phyloP scores from a whole-genome alignment of 2,888 invertebrate genomes.

The Arge pagana region DNA sequence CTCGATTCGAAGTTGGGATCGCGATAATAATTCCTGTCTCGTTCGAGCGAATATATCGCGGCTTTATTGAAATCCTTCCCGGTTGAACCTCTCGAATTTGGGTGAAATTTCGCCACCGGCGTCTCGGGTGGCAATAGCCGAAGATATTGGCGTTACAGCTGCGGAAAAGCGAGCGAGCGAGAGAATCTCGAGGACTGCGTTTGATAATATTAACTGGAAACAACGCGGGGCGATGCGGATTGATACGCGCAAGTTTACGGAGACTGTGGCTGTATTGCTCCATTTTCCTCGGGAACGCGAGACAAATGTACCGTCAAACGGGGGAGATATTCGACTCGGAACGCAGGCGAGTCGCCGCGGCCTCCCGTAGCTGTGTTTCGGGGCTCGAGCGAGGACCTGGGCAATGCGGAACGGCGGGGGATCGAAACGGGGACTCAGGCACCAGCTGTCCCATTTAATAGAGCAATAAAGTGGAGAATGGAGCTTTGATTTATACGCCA shows the following conservation, averaged over 20 bases:
- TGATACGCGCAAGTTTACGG: conserved; percentile 41
- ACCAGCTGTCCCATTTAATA: conserved; percentile 57
- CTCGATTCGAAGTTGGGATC: too few relatives aligned
- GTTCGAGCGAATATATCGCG: too few relatives aligned
- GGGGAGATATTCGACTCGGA: conserved; percentile 9
- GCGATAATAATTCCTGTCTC: too few relatives aligned
- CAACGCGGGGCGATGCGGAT: conserved; percentile 31
- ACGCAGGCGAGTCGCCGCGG: not conserved
- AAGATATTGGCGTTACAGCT: too few relatives aligned
- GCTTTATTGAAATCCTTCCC: too few relatives aligned
- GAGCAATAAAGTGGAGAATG: conserved; percentile 57
- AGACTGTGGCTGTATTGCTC: conserved; percentile 24
- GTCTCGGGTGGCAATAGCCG: too few relatives aligned
- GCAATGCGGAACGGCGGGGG: conserved; percentile 11
- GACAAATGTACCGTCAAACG: conserved; percentile 22
- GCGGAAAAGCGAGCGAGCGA: too few relatives aligned
- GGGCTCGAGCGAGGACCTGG: too few relatives aligned
- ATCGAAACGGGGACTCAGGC: conserved; percentile 25
- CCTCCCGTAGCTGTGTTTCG: not conserved
- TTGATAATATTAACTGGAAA: conserved; percentile 44
- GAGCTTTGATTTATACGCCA: conserved; percentile 54
- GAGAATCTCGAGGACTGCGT: too few relatives aligned
- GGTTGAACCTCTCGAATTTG: too few relatives aligned
- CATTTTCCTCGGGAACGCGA: conserved; percentile 20
- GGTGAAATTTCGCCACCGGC: too few relatives aligned